A percentile compares a stretch with the other conserved stretches of the same genome.
Conservation (phyloP, 2,113 vertebrate species). For the Cololabis saira region DNA sequence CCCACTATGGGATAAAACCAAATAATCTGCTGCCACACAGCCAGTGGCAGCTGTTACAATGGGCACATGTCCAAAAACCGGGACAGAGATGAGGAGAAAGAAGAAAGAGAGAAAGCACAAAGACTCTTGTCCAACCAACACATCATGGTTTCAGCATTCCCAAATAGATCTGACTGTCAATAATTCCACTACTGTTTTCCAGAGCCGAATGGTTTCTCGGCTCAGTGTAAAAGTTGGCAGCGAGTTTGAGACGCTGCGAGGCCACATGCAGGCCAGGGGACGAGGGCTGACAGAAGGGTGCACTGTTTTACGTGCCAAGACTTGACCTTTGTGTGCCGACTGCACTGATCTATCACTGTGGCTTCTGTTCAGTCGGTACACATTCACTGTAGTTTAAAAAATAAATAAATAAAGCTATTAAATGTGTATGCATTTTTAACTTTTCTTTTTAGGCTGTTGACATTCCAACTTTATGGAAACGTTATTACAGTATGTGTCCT, state of each 20-base stretch:
- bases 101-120: slow-evolving; percentile 20
- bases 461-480: no score
- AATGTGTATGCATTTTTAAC: no score
- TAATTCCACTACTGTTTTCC: slow-evolving; percentile 51
- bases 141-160: slow-evolving; percentile 34
- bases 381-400: no score
- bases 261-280: slow-evolving; percentile 30
- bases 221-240: slow-evolving; percentile 63
- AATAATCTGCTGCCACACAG: slow-evolving; percentile 46
- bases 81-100: background rate
- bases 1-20: slow-evolving; percentile 48
- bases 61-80: slow-evolving; percentile 43
- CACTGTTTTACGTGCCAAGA: slow-evolving; percentile 58
- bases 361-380: slow-evolving; percentile 9
- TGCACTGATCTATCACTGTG: slow-evolving; percentile 26
- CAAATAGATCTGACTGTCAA: slow-evolving; percentile 37
- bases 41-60: slow-evolving; percentile 62
- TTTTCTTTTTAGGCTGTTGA: no score
- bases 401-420: no score
- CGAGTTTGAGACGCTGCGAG: slow-evolving; percentile 19
- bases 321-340: slow-evolving; percentile 49
- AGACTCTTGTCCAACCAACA: slow-evolving; percentile 29
- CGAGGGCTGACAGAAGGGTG: slow-evolving; percentile 49
- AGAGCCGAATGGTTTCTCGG: slow-evolving; percentile 48
- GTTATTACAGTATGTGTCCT: no score